A percentile compares a stretch with the other conserved stretches of the same genome.
These are phyloP conservation scores for Syritta pipiens DNA, from an alignment of 2,888 invertebrate species.

Conservation along the genomic window DNA sequence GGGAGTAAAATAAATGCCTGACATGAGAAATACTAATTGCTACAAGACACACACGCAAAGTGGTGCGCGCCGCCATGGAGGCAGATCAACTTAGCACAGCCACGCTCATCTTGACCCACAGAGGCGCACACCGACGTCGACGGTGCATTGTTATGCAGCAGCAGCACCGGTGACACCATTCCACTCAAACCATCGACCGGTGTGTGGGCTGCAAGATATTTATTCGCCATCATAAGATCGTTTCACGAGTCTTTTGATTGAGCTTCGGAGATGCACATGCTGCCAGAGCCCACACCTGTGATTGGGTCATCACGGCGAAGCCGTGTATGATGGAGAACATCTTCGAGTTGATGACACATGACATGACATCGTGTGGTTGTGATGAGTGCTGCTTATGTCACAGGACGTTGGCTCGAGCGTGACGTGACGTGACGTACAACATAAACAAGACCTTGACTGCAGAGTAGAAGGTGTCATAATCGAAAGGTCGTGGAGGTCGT, in stretches of 20 bases:
- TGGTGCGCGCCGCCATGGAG: not conserved
- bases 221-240: constrained; percentile 33
- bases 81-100: not conserved
- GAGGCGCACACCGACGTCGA: too few species aligned
- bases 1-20: constrained; percentile 11
- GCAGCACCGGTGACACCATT: constrained; percentile 41
- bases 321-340: constrained; percentile 7
- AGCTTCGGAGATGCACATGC: constrained; percentile 10
- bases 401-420: constrained; percentile 13
- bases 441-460: constrained; percentile 13
- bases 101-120: constrained; percentile 59
- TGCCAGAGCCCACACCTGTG: constrained; percentile 22
- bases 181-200: constrained; percentile 19
- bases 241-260: constrained; percentile 10
- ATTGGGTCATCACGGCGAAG: constrained; percentile 18
- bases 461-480: constrained; percentile 1
- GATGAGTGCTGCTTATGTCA: constrained; percentile 20
- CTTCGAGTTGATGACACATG: constrained; percentile 21
- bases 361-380: constrained; percentile 7
- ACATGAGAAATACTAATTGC: constrained; percentile 61
- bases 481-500: not conserved
- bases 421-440: too few species aligned
- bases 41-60: constrained; percentile 42
- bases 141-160: constrained; percentile 13
- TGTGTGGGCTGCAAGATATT: constrained; percentile 42